phyloP scores from a whole-genome alignment of 2,888 invertebrate species.

The Antheraea assamensis region DNA sequence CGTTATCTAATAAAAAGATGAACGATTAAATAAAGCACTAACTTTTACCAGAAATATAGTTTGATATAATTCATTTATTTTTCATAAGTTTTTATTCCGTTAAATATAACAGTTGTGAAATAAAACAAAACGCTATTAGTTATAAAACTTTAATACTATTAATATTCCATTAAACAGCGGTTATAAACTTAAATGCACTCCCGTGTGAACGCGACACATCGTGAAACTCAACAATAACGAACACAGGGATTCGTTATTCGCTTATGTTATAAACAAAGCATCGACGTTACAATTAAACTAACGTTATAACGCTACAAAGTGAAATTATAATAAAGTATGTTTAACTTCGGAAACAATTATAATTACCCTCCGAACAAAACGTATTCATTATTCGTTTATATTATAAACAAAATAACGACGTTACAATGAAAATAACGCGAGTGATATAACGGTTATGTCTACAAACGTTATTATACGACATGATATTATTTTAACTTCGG shows the following conservation, averaged over 20 bases:
- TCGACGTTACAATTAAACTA: conserved; percentile 29
- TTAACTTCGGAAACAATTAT: background rate
- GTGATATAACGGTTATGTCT: no score
- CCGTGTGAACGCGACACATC: conserved; percentile 32
- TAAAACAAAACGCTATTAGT: conserved; percentile 47
- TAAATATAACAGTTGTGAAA: conserved; percentile 9
- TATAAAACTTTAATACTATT: conserved; percentile 73
- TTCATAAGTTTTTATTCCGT: background rate
- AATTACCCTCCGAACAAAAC: background rate
- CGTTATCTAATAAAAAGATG: no score
- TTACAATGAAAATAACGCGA: no score
- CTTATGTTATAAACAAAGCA: conserved; percentile 50
- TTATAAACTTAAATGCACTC: conserved; percentile 56
- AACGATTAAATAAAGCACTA: no score
- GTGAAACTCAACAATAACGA: conserved; percentile 34
- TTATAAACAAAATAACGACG: no score
- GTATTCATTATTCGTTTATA: no score
- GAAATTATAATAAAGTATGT: no score
- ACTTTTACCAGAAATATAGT: no score
- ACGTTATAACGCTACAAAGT: conserved; percentile 11
- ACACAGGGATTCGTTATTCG: conserved; percentile 27
- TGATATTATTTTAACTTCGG: no score
- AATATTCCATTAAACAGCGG: conserved; percentile 60
- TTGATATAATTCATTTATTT: no score
- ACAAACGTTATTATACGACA: no score